Base-by-base conservation (phyloP, 2,797 vertebrate genomes). In the Danio choprae region DNA sequence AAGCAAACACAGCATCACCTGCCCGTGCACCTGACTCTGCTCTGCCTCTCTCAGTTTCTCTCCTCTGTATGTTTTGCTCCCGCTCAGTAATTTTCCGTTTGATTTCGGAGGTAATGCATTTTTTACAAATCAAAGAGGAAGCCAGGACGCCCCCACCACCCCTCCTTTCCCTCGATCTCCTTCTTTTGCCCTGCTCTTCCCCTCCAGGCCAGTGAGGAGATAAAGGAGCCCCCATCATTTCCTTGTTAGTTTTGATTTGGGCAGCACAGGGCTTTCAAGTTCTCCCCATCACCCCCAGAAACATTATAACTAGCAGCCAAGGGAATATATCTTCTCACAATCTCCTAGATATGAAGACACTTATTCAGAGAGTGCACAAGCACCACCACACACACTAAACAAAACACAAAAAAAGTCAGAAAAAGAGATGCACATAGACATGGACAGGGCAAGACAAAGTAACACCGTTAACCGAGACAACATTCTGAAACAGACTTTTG, bases 251-350 rank as follows among this genome's bases (percentile, higher is more conserved):
- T 96, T 95, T 96, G 94, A 96, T 95, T 96, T 95, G 94, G 94
- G 93, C 96, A 96, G 95, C 93, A 90, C 86, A 93, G 90, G 94
- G 95, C 96, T 97, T 97, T 96, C 95, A 97, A 96, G 95, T 96
- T 95, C 93, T 94, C 93, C 94, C 93, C 91, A 96, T 96, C 95
- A 97, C 96, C 96, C 96, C 94, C 94, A 96, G 96, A 96, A 96
- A 97, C 95, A 96, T 97, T 97, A 96, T 97, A 97, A 97, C 96
- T 96, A 97, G 95, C 95, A 96, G 96, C 95, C 93, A 88, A 93
- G 96, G 96, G 96, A 96, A 95, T 96, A 95, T 90, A 90, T 90
- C 89, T 85, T 77, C 82, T 82, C 90, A 81, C 81, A 82, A 80
- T 92, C 90, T 89, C 88, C 89, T 87, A 92, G 88, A 89, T 88